Conservation (phyloP, 2,888 invertebrate genomes). For the Dinocampus coccinellae region DNA sequence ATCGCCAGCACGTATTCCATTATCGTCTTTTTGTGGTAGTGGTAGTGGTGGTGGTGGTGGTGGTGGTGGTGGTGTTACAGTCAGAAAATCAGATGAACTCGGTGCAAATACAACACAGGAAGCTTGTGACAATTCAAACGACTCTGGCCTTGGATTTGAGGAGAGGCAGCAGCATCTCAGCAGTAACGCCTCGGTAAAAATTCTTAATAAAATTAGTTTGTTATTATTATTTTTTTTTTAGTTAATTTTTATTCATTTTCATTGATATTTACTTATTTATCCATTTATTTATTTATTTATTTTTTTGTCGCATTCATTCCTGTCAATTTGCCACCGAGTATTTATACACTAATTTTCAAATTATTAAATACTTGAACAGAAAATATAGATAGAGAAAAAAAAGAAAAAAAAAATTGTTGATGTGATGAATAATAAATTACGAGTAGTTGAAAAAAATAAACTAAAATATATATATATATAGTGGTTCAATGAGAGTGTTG, state of each 20-base stretch:
- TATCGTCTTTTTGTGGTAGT: conserved; percentile 68
- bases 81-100: conserved; percentile 71
- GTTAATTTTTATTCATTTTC: too few species aligned
- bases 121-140: conserved; percentile 89
- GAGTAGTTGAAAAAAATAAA: neutral
- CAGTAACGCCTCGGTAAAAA: conserved; percentile 44
- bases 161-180: conserved; percentile 74
- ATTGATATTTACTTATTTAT: neutral
- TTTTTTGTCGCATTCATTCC: neutral
- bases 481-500: conserved; percentile 56
- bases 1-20: conserved; percentile 59
- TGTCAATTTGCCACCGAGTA: neutral
- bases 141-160: conserved; percentile 89
- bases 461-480: conserved; percentile 16
- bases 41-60: conserved; percentile 70
- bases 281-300: neutral
- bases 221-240: too few species aligned
- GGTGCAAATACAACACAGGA: conserved; percentile 69
- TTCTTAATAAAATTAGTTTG: too few species aligned
- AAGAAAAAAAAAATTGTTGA: conserved; percentile 4
- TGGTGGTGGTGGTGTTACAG: conserved; percentile 69
- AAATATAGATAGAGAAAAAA: too few species aligned
- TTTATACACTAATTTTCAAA: conserved; percentile 7
- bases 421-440: conserved; percentile 23
- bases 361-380: conserved; percentile 2